phyloP scores from a whole-genome alignment of 2,888 invertebrate species.

The Leptinotarsa tumamoca region DNA sequence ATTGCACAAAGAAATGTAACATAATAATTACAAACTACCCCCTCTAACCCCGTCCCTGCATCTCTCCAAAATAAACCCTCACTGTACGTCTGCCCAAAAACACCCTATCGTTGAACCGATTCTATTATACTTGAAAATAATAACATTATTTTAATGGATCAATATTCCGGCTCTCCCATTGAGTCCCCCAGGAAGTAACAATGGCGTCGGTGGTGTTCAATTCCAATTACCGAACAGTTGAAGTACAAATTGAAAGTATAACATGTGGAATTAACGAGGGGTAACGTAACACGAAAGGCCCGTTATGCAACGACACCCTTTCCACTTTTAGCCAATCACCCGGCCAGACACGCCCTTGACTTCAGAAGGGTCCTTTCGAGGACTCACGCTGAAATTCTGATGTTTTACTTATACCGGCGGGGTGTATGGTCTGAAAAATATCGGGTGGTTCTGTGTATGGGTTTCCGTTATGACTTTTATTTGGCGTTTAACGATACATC shows the following conservation, averaged over 20 bases:
- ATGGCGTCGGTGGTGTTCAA: constrained; percentile 49
- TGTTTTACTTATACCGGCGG: not conserved
- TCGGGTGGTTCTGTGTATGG: not conserved
- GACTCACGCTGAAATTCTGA: constrained; percentile 27
- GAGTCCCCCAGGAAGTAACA: constrained; percentile 41
- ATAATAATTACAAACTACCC: not conserved
- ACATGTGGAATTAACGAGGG: constrained; percentile 57
- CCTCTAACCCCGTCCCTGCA: not conserved
- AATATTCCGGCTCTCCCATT: constrained; percentile 46
- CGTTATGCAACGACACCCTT: constrained; percentile 61
- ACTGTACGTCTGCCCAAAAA: constrained; percentile 23
- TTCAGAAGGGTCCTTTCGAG: constrained; percentile 49
- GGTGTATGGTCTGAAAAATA: not conserved
- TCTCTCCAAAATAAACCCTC: not conserved
- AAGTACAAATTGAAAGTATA: constrained; percentile 59
- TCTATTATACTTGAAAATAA: constrained; percentile 50
- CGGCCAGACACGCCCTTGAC: constrained; percentile 62
- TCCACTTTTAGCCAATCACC: constrained; percentile 60
- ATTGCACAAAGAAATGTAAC: not conserved
- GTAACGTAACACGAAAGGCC: constrained; percentile 54
- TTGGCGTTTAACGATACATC: not conserved
- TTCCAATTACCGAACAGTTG: constrained; percentile 55
- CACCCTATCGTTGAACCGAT: constrained; percentile 42
- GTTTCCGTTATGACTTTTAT: not conserved
- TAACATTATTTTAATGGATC: constrained; percentile 54